phyloP scores from a whole-genome alignment of 1,140 invertebrate species.

The Oncopodura yosiiana region DNA sequence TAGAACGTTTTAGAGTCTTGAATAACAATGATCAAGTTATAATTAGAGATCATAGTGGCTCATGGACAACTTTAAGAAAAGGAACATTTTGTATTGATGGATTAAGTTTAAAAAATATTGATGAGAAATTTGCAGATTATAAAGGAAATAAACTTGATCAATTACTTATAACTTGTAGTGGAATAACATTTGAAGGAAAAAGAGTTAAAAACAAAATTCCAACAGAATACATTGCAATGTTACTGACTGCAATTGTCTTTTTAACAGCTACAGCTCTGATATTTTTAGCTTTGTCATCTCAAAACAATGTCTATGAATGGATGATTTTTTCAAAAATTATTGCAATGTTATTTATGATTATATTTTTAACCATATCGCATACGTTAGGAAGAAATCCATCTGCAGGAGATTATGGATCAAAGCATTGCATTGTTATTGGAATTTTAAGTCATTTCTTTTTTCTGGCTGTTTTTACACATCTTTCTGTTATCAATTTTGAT shows the following conservation, averaged over 20 bases:
- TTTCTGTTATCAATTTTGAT: conserved; percentile 24
- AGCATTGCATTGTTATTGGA: neutral
- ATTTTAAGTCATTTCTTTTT: conserved; percentile 16
- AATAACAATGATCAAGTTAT: no score
- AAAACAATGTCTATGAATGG: conserved; percentile 20
- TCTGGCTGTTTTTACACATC: conserved; percentile 18
- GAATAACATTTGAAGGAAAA: conserved; percentile 1
- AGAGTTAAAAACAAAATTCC: neutral
- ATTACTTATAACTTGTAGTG: neutral
- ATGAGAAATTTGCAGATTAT: neutral
- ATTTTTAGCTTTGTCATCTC: conserved; percentile 4
- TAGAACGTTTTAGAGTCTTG: no score
- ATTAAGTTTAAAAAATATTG: no score
- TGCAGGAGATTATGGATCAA: neutral
- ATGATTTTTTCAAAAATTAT: conserved; percentile 14
- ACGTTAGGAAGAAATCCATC: neutral
- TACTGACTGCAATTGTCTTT: neutral
- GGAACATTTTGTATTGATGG: no score
- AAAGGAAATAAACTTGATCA: neutral
- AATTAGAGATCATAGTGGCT: neutral
- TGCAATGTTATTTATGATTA: conserved; percentile 18
- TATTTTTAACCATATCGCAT: conserved; percentile 7
- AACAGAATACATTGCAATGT: neutral
- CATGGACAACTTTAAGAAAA: no score
- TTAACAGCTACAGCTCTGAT: neutral